A percentile compares a stretch with the other conserved stretches of the same genome.
Evolutionary conservation across 2,888 invertebrate genomes (phyloP).

Genomic region (Notodonta ziczac): DNA sequence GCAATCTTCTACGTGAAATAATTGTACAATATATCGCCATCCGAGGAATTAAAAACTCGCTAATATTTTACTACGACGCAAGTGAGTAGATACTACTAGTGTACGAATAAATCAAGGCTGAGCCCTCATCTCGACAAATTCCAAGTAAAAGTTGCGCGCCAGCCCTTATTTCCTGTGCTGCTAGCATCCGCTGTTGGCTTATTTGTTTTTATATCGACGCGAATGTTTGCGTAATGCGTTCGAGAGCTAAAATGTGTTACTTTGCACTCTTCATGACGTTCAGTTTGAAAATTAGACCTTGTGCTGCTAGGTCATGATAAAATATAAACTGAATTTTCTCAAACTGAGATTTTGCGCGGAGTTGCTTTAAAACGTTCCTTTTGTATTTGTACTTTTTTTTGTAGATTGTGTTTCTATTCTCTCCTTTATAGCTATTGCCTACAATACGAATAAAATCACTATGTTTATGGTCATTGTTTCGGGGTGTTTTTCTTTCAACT

Average conservation of each 20-base stretch:
- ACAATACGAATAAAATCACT: too few relatives aligned
- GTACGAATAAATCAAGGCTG: too few relatives aligned
- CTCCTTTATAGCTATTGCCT: too few relatives aligned
- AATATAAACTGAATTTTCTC: not conserved
- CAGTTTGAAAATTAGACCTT: not conserved
- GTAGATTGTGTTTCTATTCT: too few relatives aligned
- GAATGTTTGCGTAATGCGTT: constrained; percentile 47
- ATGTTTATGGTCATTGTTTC: too few relatives aligned
- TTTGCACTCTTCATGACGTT: constrained; percentile 1
- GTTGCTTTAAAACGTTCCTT: not conserved
- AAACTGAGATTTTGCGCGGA: not conserved
- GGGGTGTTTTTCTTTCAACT: too few relatives aligned
- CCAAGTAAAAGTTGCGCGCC: constrained; percentile 18
- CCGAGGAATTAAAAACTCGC: not conserved
- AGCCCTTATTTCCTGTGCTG: constrained; percentile 62
- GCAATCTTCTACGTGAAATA: too few relatives aligned
- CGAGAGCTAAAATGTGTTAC: constrained; percentile 31
- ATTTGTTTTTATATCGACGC: constrained; percentile 59
- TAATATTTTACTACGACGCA: not conserved
- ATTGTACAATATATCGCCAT: too few relatives aligned
- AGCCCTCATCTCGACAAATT: not conserved
- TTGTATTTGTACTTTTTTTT: not conserved
- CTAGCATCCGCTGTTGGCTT: constrained; percentile 62
- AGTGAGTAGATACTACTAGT: too few relatives aligned
- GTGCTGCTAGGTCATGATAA: not conserved